Percentiles rank a stretch among this genome's conserved stretches.
Conservation (phyloP, 1,140 invertebrate species). For the Stratiolaelaps scimitus region DNA sequence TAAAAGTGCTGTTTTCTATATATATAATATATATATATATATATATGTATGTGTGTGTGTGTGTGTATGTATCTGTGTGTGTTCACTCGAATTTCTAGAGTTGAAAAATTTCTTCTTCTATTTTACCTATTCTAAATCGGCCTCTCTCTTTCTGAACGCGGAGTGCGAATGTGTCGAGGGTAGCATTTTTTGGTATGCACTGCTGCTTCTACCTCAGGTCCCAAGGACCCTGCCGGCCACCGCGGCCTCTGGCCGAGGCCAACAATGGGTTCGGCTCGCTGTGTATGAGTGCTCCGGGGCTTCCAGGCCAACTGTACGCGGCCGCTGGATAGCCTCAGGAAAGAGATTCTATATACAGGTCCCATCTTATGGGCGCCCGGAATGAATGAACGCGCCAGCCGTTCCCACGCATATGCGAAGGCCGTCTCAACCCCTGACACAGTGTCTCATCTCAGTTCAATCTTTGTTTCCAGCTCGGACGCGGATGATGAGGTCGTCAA, state of each 20-base stretch:
- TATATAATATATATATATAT: too few species aligned
- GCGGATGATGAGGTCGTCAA: too few species aligned
- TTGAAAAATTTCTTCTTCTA: background rate
- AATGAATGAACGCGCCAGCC: too few species aligned
- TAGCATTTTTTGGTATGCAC: conserved; percentile 17
- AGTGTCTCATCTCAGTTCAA: too few species aligned
- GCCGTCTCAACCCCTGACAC: too few species aligned
- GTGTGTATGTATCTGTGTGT: background rate
- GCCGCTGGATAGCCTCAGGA: background rate
- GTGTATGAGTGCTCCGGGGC: background rate
- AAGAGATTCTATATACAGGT: conserved; percentile 1
- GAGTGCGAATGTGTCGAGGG: background rate
- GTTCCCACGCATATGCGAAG: too few species aligned
- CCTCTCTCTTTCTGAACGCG: background rate
- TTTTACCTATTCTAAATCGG: background rate
- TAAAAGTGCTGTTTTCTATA: too few species aligned
- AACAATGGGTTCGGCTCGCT: background rate
- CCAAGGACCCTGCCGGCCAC: background rate
- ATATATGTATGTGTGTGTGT: background rate
- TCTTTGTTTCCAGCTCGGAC: too few species aligned
- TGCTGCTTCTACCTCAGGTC: background rate
- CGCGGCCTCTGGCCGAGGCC: background rate
- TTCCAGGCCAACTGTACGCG: background rate
- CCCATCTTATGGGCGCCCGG: too few species aligned
- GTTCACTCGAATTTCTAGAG: background rate